Evolutionary conservation across 2,113 vertebrate genomes (phyloP).

Genomic region (Poicephalus meyeri): DNA sequence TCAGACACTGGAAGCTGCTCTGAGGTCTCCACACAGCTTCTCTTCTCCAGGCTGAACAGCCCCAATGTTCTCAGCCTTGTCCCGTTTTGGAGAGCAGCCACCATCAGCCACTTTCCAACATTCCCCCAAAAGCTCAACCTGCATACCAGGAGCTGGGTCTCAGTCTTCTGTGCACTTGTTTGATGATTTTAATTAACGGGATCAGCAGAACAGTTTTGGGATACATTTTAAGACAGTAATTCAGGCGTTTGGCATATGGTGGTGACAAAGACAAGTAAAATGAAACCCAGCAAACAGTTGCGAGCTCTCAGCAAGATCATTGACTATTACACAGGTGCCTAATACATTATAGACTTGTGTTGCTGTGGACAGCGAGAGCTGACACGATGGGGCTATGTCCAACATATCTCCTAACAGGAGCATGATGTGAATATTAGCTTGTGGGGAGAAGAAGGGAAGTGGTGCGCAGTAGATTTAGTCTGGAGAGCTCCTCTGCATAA

Average conservation of each 20-base stretch:
- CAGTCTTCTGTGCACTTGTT: not conserved
- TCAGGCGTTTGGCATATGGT: not conserved
- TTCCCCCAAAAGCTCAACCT: not conserved
- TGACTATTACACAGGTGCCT: not conserved
- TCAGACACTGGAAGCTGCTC: not conserved
- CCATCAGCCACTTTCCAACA: not conserved
- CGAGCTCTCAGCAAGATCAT: not conserved
- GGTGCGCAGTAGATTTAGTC: not conserved
- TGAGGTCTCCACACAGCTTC: not conserved
- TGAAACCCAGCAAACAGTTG: not conserved
- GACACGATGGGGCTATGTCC: not conserved
- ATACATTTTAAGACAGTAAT: not conserved
- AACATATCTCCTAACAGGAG: not conserved
- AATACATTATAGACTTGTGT: not conserved
- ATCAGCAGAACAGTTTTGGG: not conserved
- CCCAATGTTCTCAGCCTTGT: not conserved
- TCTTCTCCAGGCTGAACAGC: not conserved
- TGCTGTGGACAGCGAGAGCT: not conserved
- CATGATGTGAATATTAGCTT: not conserved
- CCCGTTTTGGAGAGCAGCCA: not conserved
- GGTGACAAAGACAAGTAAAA: not conserved
- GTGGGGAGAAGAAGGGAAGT: not conserved
- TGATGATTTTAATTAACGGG: not conserved
- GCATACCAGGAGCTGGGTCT: not conserved
- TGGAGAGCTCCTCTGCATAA: not conserved